Conservation (phyloP, 2,113 vertebrate genomes). For the Aix galericulata region DNA sequence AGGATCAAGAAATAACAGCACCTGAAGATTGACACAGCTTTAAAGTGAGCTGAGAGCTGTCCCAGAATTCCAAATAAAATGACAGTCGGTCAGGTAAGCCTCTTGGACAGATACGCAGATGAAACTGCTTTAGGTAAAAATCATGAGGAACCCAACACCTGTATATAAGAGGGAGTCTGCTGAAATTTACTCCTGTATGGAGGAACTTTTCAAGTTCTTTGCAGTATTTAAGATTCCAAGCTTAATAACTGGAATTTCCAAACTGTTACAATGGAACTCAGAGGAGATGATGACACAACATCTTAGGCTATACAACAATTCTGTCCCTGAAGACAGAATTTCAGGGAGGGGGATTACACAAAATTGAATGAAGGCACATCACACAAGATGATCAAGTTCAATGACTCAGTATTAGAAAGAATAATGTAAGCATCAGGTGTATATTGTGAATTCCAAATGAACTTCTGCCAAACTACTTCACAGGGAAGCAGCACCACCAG, state of each 20-base stretch:
- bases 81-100: not conserved
- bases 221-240: not conserved
- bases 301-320: not conserved
- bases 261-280: not conserved
- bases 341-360: not conserved
- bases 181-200: not conserved
- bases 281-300: not conserved
- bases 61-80: slow-evolving; percentile 40
- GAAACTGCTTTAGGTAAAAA: slow-evolving; percentile 21
- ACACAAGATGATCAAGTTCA: not conserved
- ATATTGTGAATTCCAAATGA: not conserved
- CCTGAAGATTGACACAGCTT: slow-evolving; percentile 61
- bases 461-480: no score
- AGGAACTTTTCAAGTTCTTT: not conserved
- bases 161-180: not conserved
- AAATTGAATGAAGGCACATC: not conserved
- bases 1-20: slow-evolving; percentile 61
- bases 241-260: not conserved
- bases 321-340: not conserved
- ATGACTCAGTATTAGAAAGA: not conserved
- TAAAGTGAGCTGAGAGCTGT: slow-evolving; percentile 39
- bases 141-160: not conserved
- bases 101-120: not conserved
- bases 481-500: no score
- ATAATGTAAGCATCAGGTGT: not conserved